phyloP scores from a whole-genome alignment of 1,140 invertebrate species.

The Drosophila obscura region DNA sequence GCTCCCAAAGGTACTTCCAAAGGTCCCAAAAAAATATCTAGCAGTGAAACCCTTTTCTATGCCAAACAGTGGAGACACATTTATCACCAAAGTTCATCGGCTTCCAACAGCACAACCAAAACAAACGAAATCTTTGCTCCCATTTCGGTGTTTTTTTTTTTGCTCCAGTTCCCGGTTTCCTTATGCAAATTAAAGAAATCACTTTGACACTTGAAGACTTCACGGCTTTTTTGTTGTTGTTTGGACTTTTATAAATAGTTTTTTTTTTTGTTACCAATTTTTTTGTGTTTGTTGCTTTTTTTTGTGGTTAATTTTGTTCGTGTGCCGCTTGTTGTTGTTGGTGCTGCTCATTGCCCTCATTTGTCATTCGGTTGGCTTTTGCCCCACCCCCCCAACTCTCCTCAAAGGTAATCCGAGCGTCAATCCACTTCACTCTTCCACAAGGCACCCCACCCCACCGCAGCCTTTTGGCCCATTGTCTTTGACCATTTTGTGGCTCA shows the following conservation, averaged over 20 bases:
- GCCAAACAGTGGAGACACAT: neutral
- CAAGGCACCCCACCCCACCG: neutral
- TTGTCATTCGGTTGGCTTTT: conserved; percentile 64
- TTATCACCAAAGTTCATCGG: conserved; percentile 6
- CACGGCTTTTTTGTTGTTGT: conserved; percentile 8
- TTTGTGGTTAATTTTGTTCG: conserved; percentile 33
- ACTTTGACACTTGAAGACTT: conserved; percentile 49
- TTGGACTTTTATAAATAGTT: conserved; percentile 53
- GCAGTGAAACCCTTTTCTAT: conserved; percentile 1
- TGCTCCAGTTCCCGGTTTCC: conserved; percentile 23
- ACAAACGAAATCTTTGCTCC: conserved; percentile 20
- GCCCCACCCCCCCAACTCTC: neutral
- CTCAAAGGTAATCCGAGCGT: conserved; percentile 28
- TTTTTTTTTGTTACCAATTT: conserved; percentile 48
- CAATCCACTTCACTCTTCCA: conserved; percentile 20
- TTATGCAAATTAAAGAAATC: conserved; percentile 46
- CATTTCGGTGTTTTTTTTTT: conserved; percentile 22
- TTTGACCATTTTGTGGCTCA: conserved; percentile 58
- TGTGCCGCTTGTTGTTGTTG: conserved; percentile 27
- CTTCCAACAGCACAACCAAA: no score
- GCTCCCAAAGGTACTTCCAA: neutral
- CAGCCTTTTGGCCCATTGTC: conserved; percentile 7
- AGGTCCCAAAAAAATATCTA: neutral
- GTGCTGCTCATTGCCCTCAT: conserved; percentile 62
- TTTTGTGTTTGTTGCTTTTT: conserved; percentile 5